These are phyloP conservation scores for Tetragnatha montana DNA, from an alignment of 2,888 invertebrate species.

Conservation along the genomic window DNA sequence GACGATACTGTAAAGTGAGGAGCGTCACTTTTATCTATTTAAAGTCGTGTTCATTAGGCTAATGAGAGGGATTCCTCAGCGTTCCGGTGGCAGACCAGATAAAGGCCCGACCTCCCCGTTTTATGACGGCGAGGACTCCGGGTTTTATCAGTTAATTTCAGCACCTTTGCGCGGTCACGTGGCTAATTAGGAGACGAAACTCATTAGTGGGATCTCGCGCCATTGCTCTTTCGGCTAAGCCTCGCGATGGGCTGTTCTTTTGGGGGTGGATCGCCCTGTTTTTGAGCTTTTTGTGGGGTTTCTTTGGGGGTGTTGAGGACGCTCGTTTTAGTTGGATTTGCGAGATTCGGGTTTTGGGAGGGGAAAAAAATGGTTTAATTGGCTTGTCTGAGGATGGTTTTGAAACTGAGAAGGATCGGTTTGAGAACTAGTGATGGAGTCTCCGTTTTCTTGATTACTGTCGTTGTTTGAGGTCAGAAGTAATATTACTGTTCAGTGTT, in stretches of 20 bases:
- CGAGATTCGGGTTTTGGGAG: not conserved
- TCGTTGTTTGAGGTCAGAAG: too few relatives aligned
- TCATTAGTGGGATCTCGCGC: constrained; percentile 60
- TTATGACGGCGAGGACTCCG: constrained; percentile 55
- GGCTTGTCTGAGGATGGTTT: too few relatives aligned
- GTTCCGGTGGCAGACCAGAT: constrained; percentile 59
- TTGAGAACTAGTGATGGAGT: too few relatives aligned
- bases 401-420: too few relatives aligned
- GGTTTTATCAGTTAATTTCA: constrained; percentile 68
- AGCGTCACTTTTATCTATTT: constrained; percentile 65
- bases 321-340: not conserved
- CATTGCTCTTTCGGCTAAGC: constrained; percentile 49
- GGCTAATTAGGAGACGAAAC: constrained; percentile 65
- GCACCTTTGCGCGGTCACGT: constrained; percentile 65
- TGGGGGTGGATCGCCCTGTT: not conserved
- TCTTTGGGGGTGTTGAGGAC: not conserved
- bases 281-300: constrained; percentile 1
- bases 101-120: constrained; percentile 54
- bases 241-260: not conserved
- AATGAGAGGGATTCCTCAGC: constrained; percentile 57
- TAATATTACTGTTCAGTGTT: too few relatives aligned
- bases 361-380: too few relatives aligned
- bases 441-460: too few relatives aligned
- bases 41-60: constrained; percentile 69
- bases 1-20: constrained; percentile 28